phyloP scores from a whole-genome alignment of 1,140 invertebrate genomes.

The Scaptomyza hsui region DNA sequence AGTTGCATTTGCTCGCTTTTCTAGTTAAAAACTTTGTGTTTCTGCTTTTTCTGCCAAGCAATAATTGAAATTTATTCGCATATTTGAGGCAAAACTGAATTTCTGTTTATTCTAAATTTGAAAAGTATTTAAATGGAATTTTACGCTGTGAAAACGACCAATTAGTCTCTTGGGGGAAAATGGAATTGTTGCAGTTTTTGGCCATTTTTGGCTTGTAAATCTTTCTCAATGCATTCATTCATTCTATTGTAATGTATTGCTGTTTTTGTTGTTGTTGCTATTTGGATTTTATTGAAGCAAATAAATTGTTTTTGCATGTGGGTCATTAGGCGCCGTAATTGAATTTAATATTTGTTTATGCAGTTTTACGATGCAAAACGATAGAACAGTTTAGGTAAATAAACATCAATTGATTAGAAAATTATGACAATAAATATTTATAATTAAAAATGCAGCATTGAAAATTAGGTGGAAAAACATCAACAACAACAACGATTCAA shows the following conservation, averaged over 20 bases:
- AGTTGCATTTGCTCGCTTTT: not conserved
- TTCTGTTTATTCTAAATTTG: not conserved
- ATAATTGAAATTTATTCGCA: constrained; percentile 27
- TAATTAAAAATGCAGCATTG: constrained; percentile 29
- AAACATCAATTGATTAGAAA: constrained; percentile 71
- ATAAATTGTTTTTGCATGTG: constrained; percentile 61
- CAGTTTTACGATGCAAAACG: constrained; percentile 10
- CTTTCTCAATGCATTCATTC: constrained; percentile 24
- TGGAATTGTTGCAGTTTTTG: constrained; percentile 9
- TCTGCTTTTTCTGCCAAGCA: not conserved
- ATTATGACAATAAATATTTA: constrained; percentile 56
- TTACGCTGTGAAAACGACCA: constrained; percentile 46
- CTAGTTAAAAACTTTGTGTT: not conserved
- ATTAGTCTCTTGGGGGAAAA: constrained; percentile 31
- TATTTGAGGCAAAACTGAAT: constrained; percentile 19
- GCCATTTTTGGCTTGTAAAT: constrained; percentile 30
- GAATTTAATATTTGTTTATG: constrained; percentile 66
- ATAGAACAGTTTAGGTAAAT: constrained; percentile 30
- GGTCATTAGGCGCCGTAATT: constrained; percentile 70
- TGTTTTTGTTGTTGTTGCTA: constrained; percentile 29
- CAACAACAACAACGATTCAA: not conserved
- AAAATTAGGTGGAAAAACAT: constrained; percentile 2
- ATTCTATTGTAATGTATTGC: not conserved
- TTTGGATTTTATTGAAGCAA: constrained; percentile 38
- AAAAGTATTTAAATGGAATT: constrained; percentile 50